Conservation (phyloP, 2,888 invertebrate genomes). For the Nymphalis c-album region DNA sequence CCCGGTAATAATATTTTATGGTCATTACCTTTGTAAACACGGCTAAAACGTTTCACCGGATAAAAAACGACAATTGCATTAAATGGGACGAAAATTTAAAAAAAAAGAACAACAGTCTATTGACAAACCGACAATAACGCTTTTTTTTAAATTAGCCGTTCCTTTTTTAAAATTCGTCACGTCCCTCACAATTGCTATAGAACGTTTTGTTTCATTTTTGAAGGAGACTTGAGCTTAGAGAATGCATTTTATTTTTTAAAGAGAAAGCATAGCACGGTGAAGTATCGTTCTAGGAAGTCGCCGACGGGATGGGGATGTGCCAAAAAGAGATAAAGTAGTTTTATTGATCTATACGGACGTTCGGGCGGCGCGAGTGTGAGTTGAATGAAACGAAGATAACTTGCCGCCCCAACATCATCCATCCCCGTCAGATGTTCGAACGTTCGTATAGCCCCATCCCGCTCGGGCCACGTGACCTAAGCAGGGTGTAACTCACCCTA, state of each 20-base stretch:
- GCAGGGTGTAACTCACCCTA: slow-evolving; percentile 82
- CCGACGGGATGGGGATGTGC: slow-evolving; percentile 80
- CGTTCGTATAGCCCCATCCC: slow-evolving; percentile 62
- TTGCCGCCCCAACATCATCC: slow-evolving; percentile 76
- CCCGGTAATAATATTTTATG: slow-evolving; percentile 78
- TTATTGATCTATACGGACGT: slow-evolving; percentile 83
- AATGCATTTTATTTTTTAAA: slow-evolving; percentile 48
- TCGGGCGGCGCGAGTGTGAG: slow-evolving; percentile 79
- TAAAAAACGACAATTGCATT: slow-evolving; percentile 71
- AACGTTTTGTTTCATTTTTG: slow-evolving; percentile 34
- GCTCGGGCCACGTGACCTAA: slow-evolving; percentile 79
- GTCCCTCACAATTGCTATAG: slow-evolving; percentile 32
- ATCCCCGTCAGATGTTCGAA: slow-evolving; percentile 57
- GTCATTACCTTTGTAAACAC: slow-evolving; percentile 76
- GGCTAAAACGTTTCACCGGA: slow-evolving; percentile 66
- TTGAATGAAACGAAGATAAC: slow-evolving; percentile 82
- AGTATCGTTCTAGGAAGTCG: slow-evolving; percentile 77
- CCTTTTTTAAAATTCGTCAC: slow-evolving; percentile 41
- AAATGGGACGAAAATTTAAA: slow-evolving; percentile 57
- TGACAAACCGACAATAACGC: slow-evolving; percentile 37
- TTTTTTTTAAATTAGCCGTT: slow-evolving; percentile 51
- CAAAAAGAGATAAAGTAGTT: slow-evolving; percentile 83
- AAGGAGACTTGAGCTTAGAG: slow-evolving; percentile 40
- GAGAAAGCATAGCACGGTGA: slow-evolving; percentile 64
- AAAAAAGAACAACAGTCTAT: slow-evolving; percentile 47